phyloP scores from a whole-genome alignment of 2,888 invertebrate species.

The Lymantria monacha region DNA sequence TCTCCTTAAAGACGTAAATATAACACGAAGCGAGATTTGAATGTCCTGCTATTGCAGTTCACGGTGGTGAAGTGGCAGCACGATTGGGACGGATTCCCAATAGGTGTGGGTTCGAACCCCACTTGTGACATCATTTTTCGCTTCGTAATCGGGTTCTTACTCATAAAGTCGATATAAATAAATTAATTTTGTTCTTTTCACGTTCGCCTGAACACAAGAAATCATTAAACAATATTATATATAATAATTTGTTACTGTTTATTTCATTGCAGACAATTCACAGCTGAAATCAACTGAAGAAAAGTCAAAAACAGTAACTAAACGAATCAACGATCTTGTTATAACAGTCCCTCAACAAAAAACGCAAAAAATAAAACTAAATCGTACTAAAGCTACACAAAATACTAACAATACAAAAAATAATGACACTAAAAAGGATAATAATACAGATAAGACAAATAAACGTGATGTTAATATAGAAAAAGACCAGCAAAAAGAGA shows the following conservation, averaged over 20 bases:
- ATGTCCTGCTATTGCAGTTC: too few species aligned
- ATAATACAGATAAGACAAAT: not conserved
- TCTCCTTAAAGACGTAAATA: too few species aligned
- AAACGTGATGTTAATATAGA: constrained; percentile 14
- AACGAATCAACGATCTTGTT: constrained; percentile 53
- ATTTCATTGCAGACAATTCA: constrained; percentile 31
- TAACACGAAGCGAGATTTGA: too few species aligned
- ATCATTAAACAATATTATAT: not conserved
- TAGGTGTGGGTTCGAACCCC: too few species aligned
- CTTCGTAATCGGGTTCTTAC: too few species aligned
- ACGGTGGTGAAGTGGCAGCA: too few species aligned
- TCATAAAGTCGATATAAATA: too few species aligned
- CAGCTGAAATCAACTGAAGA: constrained; percentile 8
- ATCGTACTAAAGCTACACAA: constrained; percentile 46
- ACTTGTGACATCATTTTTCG: too few species aligned
- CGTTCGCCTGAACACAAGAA: not conserved
- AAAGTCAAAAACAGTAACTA: constrained; percentile 39
- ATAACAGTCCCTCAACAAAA: constrained; percentile 65
- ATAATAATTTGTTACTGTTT: not conserved
- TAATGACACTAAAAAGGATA: not conserved
- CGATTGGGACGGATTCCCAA: too few species aligned
- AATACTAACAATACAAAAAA: constrained; percentile 4
- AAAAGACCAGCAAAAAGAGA: constrained; percentile 1
- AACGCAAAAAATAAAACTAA: constrained; percentile 65
- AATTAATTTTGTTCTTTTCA: too few species aligned